A percentile compares a stretch with the other conserved stretches of the same genome.
phyloP scores from a whole-genome alignment of 2,888 invertebrate genomes.

The Lobophora halterata region DNA sequence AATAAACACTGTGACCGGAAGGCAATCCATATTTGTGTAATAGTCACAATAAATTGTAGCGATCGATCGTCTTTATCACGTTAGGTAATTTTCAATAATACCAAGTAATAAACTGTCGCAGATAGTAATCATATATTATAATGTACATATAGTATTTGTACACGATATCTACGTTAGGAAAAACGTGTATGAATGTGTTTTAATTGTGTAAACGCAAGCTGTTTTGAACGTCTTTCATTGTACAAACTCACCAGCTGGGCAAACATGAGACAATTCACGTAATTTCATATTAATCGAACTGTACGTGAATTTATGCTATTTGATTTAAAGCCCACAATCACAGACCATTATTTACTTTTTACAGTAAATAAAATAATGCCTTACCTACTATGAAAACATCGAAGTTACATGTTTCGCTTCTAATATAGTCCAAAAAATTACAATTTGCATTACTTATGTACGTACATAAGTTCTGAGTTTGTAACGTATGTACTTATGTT shows the following conservation, averaged over 20 bases:
- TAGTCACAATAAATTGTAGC: slow-evolving; percentile 2
- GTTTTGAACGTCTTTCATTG: slow-evolving; percentile 23
- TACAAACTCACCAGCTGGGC: slow-evolving; percentile 55
- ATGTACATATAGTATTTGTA: slow-evolving; percentile 16
- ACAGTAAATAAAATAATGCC: too few relatives aligned
- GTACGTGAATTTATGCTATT: too few relatives aligned
- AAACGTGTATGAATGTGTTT: slow-evolving; percentile 48
- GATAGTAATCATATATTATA: too few relatives aligned
- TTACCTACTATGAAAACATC: too few relatives aligned
- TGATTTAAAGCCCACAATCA: slow-evolving; percentile 31
- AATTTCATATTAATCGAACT: slow-evolving; percentile 50
- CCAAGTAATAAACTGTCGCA: slow-evolving; percentile 22
- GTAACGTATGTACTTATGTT: too few relatives aligned
- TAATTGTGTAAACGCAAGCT: slow-evolving; percentile 43
- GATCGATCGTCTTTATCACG: slow-evolving; percentile 11
- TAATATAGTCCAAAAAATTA: too few relatives aligned
- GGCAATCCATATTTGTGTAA: neutral
- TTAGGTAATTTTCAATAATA: slow-evolving; percentile 9
- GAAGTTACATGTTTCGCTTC: too few relatives aligned
- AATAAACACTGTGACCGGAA: neutral
- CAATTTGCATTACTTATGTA: too few relatives aligned
- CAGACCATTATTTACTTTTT: too few relatives aligned
- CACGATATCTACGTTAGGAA: slow-evolving; percentile 26
- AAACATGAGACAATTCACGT: slow-evolving; percentile 60
- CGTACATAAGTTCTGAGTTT: too few relatives aligned